A percentile compares a stretch with the other conserved stretches of the same genome.
phyloP scores from a whole-genome alignment of 2,888 invertebrate genomes.

The Cistogaster globosa region DNA sequence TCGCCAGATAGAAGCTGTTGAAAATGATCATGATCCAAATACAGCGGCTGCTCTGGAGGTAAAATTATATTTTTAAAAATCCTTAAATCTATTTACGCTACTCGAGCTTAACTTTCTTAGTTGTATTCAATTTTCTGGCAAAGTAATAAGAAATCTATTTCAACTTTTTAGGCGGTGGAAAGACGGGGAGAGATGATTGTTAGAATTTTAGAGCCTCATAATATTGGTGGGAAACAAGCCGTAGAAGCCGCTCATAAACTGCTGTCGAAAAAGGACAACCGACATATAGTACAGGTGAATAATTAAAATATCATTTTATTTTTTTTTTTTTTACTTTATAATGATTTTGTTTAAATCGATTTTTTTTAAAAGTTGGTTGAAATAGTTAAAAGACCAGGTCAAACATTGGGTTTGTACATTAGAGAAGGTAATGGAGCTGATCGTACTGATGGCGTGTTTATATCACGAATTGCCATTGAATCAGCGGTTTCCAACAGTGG shows the following conservation, averaged over 20 bases:
- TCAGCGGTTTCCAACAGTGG: slow-evolving; percentile 99
- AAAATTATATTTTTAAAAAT: slow-evolving; percentile 70
- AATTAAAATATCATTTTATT: not conserved
- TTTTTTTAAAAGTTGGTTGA: slow-evolving; percentile 90
- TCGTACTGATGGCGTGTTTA: slow-evolving; percentile 97
- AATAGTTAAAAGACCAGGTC: slow-evolving; percentile 99
- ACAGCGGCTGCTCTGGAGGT: slow-evolving; percentile 95
- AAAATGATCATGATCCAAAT: slow-evolving; percentile 96
- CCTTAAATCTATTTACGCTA: not conserved
- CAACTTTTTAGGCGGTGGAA: slow-evolving; percentile 89
- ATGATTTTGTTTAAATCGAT: not conserved
- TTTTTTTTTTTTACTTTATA: not conserved
- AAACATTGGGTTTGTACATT: slow-evolving; percentile 98
- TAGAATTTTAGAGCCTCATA: slow-evolving; percentile 93
- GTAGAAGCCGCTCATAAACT: slow-evolving; percentile 94
- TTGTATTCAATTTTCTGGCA: not conserved
- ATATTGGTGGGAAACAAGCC: slow-evolving; percentile 93
- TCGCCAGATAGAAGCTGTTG: slow-evolving; percentile 97
- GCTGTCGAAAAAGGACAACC: slow-evolving; percentile 85
- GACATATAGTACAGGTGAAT: slow-evolving; percentile 87
- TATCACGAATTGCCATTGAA: slow-evolving; percentile 96
- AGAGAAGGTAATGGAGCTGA: slow-evolving; percentile 99
- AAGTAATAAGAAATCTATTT: too few relatives aligned
- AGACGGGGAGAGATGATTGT: slow-evolving; percentile 97
- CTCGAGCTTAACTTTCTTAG: not conserved